Percentiles rank a stretch among this genome's conserved stretches.
Conservation (phyloP, 2,113 vertebrate species). For the Daphoenositta chrysoptera region DNA sequence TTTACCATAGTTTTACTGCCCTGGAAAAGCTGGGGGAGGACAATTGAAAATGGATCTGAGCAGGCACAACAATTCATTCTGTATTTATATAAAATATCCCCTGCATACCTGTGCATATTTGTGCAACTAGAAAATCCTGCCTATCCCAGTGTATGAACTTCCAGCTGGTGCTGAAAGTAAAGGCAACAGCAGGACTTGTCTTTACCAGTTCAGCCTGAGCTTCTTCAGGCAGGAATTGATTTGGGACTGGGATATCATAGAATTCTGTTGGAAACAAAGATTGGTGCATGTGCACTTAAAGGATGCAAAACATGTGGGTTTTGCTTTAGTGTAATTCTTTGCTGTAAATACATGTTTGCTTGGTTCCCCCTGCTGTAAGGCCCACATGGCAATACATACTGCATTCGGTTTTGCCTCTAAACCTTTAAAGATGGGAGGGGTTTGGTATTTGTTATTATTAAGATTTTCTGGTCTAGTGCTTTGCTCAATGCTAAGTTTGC, state of each 20-base stretch:
- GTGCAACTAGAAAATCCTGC: background rate
- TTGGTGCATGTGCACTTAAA: background rate
- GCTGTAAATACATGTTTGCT: constrained; percentile 59
- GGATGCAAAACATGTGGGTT: background rate
- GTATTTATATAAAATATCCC: background rate
- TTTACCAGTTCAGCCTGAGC: background rate
- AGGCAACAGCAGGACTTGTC: background rate
- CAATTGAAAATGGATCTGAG: background rate
- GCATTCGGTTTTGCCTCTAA: constrained; percentile 7
- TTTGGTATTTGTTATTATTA: constrained; percentile 1
- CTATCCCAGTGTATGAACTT: background rate
- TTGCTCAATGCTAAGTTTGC: background rate
- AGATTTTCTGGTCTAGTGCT: constrained; percentile 29
- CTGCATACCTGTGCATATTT: background rate
- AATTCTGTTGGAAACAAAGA: background rate
- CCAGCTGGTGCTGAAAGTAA: background rate
- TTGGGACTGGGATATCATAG: background rate
- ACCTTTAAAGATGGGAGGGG: background rate
- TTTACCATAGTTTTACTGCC: background rate
- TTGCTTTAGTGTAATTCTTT: background rate
- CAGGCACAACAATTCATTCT: background rate
- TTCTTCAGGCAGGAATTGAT: background rate
- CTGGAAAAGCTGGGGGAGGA: background rate
- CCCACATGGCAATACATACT: background rate
- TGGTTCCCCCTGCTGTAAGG: background rate